These are phyloP conservation scores for Myiozetetes cayanensis DNA, from an alignment of 2,113 vertebrate species.

Conservation along the genomic window DNA sequence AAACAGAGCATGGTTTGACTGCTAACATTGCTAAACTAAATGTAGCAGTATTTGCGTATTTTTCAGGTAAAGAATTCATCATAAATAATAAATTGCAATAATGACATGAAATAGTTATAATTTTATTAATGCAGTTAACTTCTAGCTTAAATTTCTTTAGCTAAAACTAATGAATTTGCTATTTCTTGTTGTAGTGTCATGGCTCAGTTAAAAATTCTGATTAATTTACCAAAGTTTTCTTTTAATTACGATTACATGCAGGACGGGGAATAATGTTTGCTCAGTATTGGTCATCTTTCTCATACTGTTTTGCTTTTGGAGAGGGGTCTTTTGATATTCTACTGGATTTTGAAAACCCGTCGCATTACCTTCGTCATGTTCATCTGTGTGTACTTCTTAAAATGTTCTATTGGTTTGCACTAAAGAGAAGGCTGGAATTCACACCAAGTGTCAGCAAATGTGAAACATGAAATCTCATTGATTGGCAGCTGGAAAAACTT, in stretches of 20 bases:
- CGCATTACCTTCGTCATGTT: neutral
- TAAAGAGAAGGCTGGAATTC: conserved; percentile 13
- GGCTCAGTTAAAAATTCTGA: neutral
- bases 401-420: neutral
- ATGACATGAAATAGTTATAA: neutral
- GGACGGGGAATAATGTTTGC: neutral
- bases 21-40: neutral
- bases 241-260: neutral
- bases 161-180: neutral
- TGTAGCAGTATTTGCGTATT: neutral
- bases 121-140: neutral
- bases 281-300: neutral
- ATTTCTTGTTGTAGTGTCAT: neutral
- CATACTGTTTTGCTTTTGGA: neutral
- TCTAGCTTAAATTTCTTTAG: neutral
- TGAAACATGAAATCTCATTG: neutral
- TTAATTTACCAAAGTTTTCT: neutral
- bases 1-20: neutral
- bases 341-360: conserved; percentile 1
- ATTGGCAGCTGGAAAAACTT: conserved; percentile 2
- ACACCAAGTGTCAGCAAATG: neutral
- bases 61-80: neutral
- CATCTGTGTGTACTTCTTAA: neutral
- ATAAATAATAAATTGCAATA: neutral
- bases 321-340: neutral